These are phyloP conservation scores for Odontamblyopus lacepedii DNA, from an alignment of 2,797 vertebrate species.

Conservation along the genomic window DNA sequence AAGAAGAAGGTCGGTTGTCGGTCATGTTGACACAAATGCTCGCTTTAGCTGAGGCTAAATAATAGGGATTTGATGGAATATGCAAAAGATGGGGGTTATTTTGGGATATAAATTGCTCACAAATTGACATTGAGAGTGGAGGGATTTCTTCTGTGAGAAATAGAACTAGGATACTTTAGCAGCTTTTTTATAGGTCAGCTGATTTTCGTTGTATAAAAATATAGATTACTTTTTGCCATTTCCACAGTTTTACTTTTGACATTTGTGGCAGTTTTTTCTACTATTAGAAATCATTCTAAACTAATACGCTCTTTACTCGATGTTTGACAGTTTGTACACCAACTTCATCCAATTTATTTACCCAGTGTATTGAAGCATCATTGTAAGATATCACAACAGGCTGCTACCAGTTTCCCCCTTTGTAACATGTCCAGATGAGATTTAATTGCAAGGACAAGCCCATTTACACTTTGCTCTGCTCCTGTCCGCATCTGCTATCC, in stretches of 20 bases:
- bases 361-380: slow-evolving; percentile 1
- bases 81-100: slow-evolving; percentile 13
- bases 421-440: slow-evolving; percentile 31
- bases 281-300: slow-evolving; percentile 3
- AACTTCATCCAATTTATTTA: background rate
- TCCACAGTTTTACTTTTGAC: slow-evolving; percentile 9
- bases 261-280: slow-evolving; percentile 10
- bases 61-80: slow-evolving; percentile 16
- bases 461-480: slow-evolving; percentile 43
- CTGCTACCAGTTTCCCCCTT: slow-evolving; percentile 14
- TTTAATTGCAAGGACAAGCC: slow-evolving; percentile 44
- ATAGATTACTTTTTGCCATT: slow-evolving; percentile 11
- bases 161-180: background rate
- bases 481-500: slow-evolving; percentile 23
- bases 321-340: background rate
- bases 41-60: slow-evolving; percentile 3
- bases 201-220: slow-evolving; percentile 7
- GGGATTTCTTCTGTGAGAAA: background rate
- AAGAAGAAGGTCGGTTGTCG: slow-evolving; percentile 2
- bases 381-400: slow-evolving; percentile 5
- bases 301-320: background rate
- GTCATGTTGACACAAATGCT: slow-evolving; percentile 1
- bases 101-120: slow-evolving; percentile 8
- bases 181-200: slow-evolving; percentile 31
- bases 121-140: slow-evolving; percentile 11